Conservation (phyloP, 2,797 vertebrate species). For the Neosalanx taihuensis region DNA sequence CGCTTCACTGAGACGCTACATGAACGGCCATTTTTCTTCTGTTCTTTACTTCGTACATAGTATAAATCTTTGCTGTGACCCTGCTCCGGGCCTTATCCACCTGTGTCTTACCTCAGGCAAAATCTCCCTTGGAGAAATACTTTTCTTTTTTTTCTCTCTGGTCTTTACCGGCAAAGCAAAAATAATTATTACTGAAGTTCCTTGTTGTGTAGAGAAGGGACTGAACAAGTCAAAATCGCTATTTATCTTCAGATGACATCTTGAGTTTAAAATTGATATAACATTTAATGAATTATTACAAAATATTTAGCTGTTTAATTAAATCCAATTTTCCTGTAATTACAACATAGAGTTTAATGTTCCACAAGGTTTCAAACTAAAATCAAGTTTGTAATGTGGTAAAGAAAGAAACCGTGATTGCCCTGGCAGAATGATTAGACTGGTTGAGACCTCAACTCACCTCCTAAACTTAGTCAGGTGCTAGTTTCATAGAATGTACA, state of each 20-base stretch:
- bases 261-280: not conserved
- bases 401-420: not conserved
- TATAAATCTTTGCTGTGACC: constrained; percentile 97
- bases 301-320: not conserved
- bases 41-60: constrained; percentile 87
- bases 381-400: not conserved
- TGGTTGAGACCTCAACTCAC: constrained; percentile 36
- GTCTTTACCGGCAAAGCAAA: constrained; percentile 47
- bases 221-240: constrained; percentile 32
- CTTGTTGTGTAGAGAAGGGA: constrained; percentile 56
- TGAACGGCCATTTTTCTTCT: constrained; percentile 92
- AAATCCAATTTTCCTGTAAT: not conserved
- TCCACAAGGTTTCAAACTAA: not conserved
- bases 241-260: not conserved
- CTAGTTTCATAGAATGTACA: constrained; percentile 69
- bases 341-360: not conserved
- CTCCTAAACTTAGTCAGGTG: constrained; percentile 54
- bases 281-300: not conserved
- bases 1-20: constrained; percentile 86
- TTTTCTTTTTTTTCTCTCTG: constrained; percentile 33
- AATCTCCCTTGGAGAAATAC: constrained; percentile 72
- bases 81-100: constrained; percentile 90
- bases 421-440: constrained; percentile 28
- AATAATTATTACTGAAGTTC: constrained; percentile 52
- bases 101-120: constrained; percentile 92